Evolutionary conservation across 2,797 vertebrate species (phyloP), one percentile per base, ranked within the genome.

Genomic region (Sorex maritimensis): DNA sequence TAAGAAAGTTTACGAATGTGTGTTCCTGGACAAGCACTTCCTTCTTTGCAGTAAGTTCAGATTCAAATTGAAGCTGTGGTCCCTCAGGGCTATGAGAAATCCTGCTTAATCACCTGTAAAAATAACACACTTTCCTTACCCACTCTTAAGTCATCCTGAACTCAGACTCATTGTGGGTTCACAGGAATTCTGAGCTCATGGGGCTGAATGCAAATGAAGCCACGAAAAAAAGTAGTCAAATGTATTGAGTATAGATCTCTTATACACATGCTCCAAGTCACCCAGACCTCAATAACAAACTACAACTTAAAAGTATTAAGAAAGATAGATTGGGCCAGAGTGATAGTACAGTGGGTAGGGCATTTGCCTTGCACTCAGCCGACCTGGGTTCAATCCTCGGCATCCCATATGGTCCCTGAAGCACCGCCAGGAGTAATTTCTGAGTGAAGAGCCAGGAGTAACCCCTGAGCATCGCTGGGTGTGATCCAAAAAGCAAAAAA

Each of bases 21-120:
- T 61, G 11, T 88, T 75, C 88, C 88, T 93, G 71, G 71, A 77
- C 19, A 15, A 9, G n/a, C 17, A 28, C 80, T 81, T 93, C 69
- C 89, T 92, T 23, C 79, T 65, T 17, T 14, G 23, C 4, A 58
- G 44, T 14, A 82, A 88, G 68, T 81, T 83, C 69, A 63, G 12
- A 49, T 71, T 94, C 67, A 71, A 17, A 63, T 17, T 6, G 21
- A n/a, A 79, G 67, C 49, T 6, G 7, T 41, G 46, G 28, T 65
- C 11, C 82, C 81, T 68, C 6, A 17, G 77, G 67, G 13, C 15
- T 79, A 34, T 67, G 28, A 72, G 26, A 1, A 24, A 21, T 44
- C 21, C n/a, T 3, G 3, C 7, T 81, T 73, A 44, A 52, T 75
- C 41, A 55, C 14, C 44, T 69, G 71, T 24, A 24, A 30, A 21